Base-by-base conservation (phyloP, 2,797 vertebrate genomes). In the Poeciliopsis turneri region DNA sequence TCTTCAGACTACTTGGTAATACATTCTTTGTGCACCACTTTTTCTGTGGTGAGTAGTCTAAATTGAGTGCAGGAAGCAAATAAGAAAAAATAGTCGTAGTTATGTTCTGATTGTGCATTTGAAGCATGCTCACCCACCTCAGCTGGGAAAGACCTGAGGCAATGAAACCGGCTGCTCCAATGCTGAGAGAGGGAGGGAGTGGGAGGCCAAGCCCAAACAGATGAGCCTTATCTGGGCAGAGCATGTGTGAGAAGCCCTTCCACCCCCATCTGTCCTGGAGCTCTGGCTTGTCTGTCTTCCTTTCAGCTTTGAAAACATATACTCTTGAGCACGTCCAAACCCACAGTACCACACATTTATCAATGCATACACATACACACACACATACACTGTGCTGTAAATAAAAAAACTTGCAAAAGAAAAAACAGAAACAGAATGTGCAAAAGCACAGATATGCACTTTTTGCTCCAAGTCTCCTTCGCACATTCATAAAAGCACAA, bases 171-270 rank as follows among this genome's bases (percentile, higher is more conserved):
- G 92, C 94, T 92, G 90, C 90, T 90, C 77, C 86, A 71, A 61
- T 79, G 82, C 82, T 81, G 80, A 91, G 88, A 89, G 87, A 88
- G 90, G 87, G 88, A 90, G 87, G 82, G 85, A 83, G 92, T 95
- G 91, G 93, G 94, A 93, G 93, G 94, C 94, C 94, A 91, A 93
- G 88, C 92, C 94, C 91, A 89, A 92, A 90, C 92, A 94, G 93
- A 95, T 93, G 92, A 93, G 94, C 88, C 94, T 96, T 96, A 96
- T 96, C 94, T 95, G 93, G 92, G 93, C 88, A 92, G 89, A 94
- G 92, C 95, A 95, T 93, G 93, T 93, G 94, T 92, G 90, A 94
- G 89, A 86, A 88, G 86, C 87, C 89, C 92, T 89, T 92, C 89
- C 89, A 81, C 91, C 92, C 91, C 90, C 90, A 77, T 84, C 86